Conservation (phyloP, 2,113 vertebrate genomes). For the Heterotilapia buettikoferi region DNA sequence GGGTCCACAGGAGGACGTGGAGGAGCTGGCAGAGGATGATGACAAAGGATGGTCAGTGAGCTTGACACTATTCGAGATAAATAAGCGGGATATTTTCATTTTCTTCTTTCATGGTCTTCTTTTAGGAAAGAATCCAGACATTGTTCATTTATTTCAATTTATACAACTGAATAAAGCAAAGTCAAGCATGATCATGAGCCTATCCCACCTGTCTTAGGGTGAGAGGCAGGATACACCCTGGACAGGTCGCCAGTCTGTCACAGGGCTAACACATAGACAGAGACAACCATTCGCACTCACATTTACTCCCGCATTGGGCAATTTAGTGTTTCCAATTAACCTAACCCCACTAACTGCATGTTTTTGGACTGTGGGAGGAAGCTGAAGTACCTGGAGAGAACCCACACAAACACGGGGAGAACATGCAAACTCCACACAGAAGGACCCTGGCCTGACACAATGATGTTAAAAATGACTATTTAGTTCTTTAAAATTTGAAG, state of each 20-base stretch:
- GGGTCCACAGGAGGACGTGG: constrained; percentile 76
- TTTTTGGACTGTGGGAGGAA: background rate
- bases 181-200: background rate
- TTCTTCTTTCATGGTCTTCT: background rate
- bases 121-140: background rate
- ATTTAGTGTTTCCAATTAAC: background rate
- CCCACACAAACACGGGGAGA: background rate
- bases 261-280: background rate
- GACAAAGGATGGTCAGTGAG: constrained; percentile 92
- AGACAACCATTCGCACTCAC: background rate
- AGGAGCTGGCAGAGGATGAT: constrained; percentile 83
- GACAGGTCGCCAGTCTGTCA: background rate
- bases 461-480: background rate
- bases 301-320: background rate
- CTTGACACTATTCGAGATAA: background rate
- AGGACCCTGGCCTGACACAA: background rate
- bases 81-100: background rate
- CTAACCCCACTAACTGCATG: background rate
- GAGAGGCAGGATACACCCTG: background rate
- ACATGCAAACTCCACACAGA: background rate
- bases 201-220: background rate
- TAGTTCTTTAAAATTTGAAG: background rate
- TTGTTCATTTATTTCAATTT: background rate
- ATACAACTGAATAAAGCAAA: background rate
- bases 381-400: background rate